Evolutionary conservation across 2,888 invertebrate genomes (phyloP).

Genomic region (Pegoplata infirma): DNA sequence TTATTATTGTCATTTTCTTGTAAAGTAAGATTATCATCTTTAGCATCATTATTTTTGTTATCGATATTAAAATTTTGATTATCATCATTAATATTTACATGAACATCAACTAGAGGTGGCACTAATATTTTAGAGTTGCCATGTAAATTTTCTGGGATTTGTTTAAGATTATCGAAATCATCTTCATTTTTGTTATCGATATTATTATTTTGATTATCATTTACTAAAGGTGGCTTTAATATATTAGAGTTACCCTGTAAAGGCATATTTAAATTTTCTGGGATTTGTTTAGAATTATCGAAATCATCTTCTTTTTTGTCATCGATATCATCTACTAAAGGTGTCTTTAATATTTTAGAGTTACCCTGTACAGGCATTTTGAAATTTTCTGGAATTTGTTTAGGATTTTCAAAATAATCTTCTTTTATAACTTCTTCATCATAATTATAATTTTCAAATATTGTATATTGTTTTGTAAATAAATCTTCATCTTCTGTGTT

Average conservation of each 20-base stretch:
- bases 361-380: constrained; percentile 5
- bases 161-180: background rate
- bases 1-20: background rate
- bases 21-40: no score
- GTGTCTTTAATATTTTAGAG: background rate
- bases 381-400: background rate
- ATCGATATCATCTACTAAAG: constrained; percentile 53
- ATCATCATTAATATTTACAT: constrained; percentile 68
- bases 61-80: constrained; percentile 71
- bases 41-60: constrained; percentile 37
- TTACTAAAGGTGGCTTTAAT: background rate
- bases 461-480: constrained; percentile 43
- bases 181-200: constrained; percentile 37
- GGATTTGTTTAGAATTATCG: background rate
- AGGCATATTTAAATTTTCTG: no score
- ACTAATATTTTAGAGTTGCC: constrained; percentile 6
- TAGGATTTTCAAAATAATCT: background rate
- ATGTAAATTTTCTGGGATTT: background rate
- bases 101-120: background rate
- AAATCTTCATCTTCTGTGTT: background rate
- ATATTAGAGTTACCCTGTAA: constrained; percentile 3
- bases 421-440: constrained; percentile 38
- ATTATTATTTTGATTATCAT: constrained; percentile 72
- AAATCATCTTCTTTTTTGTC: constrained; percentile 6
- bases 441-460: constrained; percentile 59